phyloP scores from a whole-genome alignment of 2,797 vertebrate genomes.

The Rhinophrynus dorsalis region DNA sequence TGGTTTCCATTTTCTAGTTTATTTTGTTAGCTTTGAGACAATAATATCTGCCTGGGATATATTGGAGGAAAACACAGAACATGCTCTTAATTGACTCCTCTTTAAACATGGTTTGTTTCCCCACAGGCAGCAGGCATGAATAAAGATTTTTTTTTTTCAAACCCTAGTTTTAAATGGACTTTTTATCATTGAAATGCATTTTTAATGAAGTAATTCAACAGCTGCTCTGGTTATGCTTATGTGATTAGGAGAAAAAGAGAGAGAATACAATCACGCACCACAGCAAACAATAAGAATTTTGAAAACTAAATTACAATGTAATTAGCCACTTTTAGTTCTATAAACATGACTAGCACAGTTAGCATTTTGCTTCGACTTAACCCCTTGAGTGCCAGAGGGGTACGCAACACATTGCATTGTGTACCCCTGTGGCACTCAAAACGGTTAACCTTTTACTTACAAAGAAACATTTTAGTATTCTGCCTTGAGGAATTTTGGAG shows the following conservation, averaged over 20 bases:
- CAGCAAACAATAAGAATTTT: conserved; percentile 38
- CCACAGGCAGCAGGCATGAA: conserved; percentile 20
- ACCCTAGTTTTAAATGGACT: conserved; percentile 15
- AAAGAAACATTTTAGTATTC: no score
- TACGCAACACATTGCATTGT: no score
- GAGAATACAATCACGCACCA: conserved; percentile 24
- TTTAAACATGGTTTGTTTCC: conserved; percentile 24
- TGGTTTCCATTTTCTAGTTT: conserved; percentile 2
- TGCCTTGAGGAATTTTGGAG: no score
- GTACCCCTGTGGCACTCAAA: no score
- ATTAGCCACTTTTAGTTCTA: conserved; percentile 30
- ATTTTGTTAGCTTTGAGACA: conserved; percentile 12
- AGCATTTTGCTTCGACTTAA: conserved; percentile 12
- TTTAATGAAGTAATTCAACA: conserved; percentile 40
- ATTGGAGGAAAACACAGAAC: background rate
- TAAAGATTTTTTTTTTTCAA: conserved; percentile 25
- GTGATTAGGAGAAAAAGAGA: conserved; percentile 35
- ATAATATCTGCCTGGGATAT: conserved; percentile 5
- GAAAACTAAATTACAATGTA: conserved; percentile 21
- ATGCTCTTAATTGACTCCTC: conserved; percentile 27
- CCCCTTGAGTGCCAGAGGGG: no score
- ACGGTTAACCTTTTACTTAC: no score
- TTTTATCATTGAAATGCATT: conserved; percentile 44
- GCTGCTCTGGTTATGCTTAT: conserved; percentile 37
- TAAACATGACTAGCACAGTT: conserved; percentile 21